Conservation (phyloP, 2,113 vertebrate genomes). For the Okapia johnstoni region DNA sequence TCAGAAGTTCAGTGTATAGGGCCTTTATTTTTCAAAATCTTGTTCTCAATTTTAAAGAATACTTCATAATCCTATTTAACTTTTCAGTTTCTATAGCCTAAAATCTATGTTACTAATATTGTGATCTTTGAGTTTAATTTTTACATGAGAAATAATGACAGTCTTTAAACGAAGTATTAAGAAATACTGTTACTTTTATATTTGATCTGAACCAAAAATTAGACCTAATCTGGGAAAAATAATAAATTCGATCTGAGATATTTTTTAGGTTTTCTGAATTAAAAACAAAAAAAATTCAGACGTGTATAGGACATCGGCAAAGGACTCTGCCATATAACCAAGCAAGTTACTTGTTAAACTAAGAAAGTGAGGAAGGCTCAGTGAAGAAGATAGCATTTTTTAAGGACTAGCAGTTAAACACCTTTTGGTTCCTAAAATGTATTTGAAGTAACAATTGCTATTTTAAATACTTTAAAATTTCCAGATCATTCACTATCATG, state of each 20-base stretch:
- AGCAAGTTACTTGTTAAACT: background rate
- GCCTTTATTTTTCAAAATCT: constrained; percentile 16
- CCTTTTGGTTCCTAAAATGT: background rate
- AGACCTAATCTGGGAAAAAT: background rate
- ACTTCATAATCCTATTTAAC: background rate
- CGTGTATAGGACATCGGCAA: background rate
- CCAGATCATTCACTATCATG: constrained; percentile 96
- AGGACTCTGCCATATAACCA: background rate
- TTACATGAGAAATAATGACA: background rate
- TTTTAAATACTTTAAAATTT: constrained; percentile 50
- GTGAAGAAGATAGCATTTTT: background rate
- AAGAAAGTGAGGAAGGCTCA: background rate
- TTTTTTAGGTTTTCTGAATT: background rate
- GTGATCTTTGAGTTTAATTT: constrained; percentile 1
- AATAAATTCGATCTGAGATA: constrained; percentile 5
- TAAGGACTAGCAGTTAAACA: background rate
- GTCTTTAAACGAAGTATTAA: constrained; percentile 23
- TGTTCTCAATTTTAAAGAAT: constrained; percentile 28
- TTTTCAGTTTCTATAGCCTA: background rate
- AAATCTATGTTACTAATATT: background rate
- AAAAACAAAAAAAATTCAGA: background rate
- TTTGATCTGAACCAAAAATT: constrained; percentile 37
- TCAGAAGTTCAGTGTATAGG: background rate
- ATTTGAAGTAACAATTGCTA: constrained; percentile 29
- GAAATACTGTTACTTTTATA: background rate